Evolutionary conservation across 2,888 invertebrate species (phyloP).

Genomic region (Heteromurus nitidus): DNA sequence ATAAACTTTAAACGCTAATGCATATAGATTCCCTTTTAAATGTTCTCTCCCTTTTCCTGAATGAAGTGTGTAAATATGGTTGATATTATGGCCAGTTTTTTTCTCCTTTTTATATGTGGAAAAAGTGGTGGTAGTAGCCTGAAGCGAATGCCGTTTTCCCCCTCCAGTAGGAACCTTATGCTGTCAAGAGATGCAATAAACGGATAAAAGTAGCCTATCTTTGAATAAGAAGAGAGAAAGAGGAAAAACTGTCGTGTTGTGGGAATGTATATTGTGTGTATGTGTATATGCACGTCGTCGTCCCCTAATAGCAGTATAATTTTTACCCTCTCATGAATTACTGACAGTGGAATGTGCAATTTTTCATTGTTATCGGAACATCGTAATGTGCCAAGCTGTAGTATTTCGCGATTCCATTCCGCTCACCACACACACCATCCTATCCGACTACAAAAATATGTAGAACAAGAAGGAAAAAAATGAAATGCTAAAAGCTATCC

Average conservation of each 20-base stretch:
- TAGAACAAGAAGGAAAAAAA: background rate
- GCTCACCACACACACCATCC: background rate
- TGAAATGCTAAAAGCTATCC: background rate
- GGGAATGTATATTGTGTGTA: background rate
- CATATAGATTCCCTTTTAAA: constrained; percentile 24
- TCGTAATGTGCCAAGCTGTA: constrained; percentile 35
- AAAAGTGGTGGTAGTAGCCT: no score
- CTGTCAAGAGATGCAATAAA: constrained; percentile 27
- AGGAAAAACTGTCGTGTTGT: constrained; percentile 14
- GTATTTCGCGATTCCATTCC: constrained; percentile 6
- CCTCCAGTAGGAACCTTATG: constrained; percentile 12
- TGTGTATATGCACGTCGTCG: constrained; percentile 9
- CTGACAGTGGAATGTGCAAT: constrained; percentile 55
- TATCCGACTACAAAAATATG: no score
- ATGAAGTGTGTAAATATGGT: background rate
- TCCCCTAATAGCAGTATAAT: constrained; percentile 50
- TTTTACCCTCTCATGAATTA: constrained; percentile 43
- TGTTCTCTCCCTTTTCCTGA: background rate
- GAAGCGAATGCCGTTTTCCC: constrained; percentile 10
- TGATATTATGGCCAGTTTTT: constrained; percentile 14
- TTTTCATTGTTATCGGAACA: constrained; percentile 55
- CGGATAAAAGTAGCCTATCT: constrained; percentile 36
- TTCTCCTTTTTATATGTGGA: background rate
- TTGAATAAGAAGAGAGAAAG: constrained; percentile 2
- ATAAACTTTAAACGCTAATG: constrained; percentile 48